phyloP scores from a whole-genome alignment of 2,113 vertebrate genomes.

The Chlamydotis undulata region DNA sequence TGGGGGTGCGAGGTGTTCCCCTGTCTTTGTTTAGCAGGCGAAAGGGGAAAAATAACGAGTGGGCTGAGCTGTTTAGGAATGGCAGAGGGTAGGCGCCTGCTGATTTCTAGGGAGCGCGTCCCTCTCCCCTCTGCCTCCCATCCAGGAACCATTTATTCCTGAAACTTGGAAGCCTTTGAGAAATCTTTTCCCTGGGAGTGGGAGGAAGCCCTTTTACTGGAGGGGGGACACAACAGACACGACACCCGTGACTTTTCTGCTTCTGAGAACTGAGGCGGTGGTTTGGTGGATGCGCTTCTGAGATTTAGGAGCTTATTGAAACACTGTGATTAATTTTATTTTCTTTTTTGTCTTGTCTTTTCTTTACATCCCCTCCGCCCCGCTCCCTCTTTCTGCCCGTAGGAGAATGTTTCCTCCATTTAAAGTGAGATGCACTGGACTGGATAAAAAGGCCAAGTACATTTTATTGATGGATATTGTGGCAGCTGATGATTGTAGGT shows the following conservation, averaged over 20 bases:
- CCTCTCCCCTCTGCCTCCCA: neutral
- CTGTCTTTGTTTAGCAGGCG: conserved; percentile 12
- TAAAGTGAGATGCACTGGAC: conserved; percentile 97
- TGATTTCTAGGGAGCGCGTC: neutral
- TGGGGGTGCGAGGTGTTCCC: neutral
- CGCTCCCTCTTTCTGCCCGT: neutral
- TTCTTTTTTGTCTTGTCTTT: conserved; percentile 16
- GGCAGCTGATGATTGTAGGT: conserved; percentile 97
- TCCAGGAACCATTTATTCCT: conserved; percentile 11
- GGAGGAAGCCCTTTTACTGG: neutral
- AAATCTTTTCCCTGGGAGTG: neutral
- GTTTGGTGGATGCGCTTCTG: neutral
- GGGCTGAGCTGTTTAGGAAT: neutral
- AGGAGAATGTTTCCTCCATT: conserved; percentile 99
- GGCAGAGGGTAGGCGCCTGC: neutral
- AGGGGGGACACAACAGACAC: too few relatives aligned
- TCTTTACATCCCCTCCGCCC: neutral
- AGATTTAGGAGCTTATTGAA: neutral
- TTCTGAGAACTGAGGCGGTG: neutral
- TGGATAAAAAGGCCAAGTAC: conserved; percentile 99
- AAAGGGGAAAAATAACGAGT: neutral
- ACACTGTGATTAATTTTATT: neutral
- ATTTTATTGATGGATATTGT: conserved; percentile 99
- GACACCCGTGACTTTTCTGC: neutral
- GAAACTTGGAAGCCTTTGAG: neutral